Evolutionary conservation across 2,888 invertebrate genomes (phyloP).

Genomic region (Oithona nana): DNA sequence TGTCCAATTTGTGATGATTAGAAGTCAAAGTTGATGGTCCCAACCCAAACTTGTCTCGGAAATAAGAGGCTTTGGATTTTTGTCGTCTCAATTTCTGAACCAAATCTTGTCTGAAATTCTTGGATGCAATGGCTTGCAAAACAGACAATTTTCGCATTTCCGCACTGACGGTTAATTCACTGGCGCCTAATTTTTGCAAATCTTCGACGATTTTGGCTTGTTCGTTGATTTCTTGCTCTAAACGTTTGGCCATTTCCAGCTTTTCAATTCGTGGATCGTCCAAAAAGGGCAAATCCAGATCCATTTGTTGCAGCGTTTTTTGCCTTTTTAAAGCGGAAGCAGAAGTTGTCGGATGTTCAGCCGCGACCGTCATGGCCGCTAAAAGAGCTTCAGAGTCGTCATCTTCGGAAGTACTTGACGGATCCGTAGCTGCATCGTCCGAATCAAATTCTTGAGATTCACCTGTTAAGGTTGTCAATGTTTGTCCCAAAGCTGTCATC

Average conservation of each 20-base stretch:
- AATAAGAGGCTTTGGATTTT: slow-evolving; percentile 39
- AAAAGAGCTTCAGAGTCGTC: neutral
- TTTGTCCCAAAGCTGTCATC: slow-evolving; percentile 77
- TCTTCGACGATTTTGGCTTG: slow-evolving; percentile 88
- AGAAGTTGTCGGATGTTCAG: slow-evolving; percentile 7
- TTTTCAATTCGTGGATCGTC: slow-evolving; percentile 27
- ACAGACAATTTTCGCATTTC: slow-evolving; percentile 81
- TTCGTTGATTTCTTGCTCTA: slow-evolving; percentile 93
- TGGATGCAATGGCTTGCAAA: slow-evolving; percentile 77
- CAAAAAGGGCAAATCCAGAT: slow-evolving; percentile 21
- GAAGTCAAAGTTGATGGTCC: slow-evolving; percentile 18
- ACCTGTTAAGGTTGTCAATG: slow-evolving; percentile 81
- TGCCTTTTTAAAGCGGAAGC: neutral
- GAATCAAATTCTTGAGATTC: slow-evolving; percentile 52
- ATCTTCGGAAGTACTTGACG: slow-evolving; percentile 64
- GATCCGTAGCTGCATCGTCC: slow-evolving; percentile 68
- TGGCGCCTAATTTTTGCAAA: slow-evolving; percentile 65
- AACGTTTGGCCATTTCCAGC: slow-evolving; percentile 55
- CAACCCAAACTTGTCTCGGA: slow-evolving; percentile 56
- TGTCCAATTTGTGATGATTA: neutral
- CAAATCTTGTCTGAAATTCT: slow-evolving; percentile 56
- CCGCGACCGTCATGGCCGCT: no score
- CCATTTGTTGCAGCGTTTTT: neutral
- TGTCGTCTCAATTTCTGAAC: slow-evolving; percentile 70
- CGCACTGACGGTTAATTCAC: slow-evolving; percentile 69